Evolutionary conservation across 2,888 invertebrate species (phyloP), one percentile per base, ranked within the genome.

Genomic region (Epistrophe grossulariae): DNA sequence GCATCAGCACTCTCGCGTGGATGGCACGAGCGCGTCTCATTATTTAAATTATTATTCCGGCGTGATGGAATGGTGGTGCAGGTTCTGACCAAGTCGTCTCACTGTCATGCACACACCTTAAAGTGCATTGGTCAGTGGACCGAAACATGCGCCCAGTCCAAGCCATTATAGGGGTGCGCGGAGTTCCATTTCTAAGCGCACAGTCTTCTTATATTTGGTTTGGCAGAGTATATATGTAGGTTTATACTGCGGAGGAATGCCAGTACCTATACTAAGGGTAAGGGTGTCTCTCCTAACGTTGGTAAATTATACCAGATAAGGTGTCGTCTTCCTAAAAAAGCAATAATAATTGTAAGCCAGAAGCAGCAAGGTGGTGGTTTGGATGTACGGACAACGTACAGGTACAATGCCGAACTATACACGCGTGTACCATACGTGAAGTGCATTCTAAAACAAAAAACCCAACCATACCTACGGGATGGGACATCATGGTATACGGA

Each of bases 41-140:
- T 87, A 87, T 87, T 87, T 62, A 87, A 83, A 87, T 87, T 83
- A 83, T 87, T 83, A 87, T 87, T 83, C 87, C 79, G 52, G 66
- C 87, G 87, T 87, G 87, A 83, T 87, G 87, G 87, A 79, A 87
- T 83, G 83, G 83, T 87, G 78, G 74, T 87, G 83, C 79, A 87
- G 79, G 83, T 82, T 76, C 17, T 87, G 85, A 79, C 85, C 82
- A 79, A 62, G 66, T 79, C 87, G 87, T 87, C 79, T 79, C 82
- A 87, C 83, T 87, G 71, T 66, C 76, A 79, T 83, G 83, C 74
- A 79, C 83, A 87, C 78, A 82, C 78, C 78, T 82, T 59, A 28
- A 70, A 70, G 70, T 70, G 57, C 59, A 64, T 28, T 48, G 79
- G 55, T 62, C 83, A 79, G 79, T 71, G 83, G 87, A 79, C 76